Evolutionary conservation across 2,113 vertebrate genomes (phyloP).

Genomic region (Serinus canaria): DNA sequence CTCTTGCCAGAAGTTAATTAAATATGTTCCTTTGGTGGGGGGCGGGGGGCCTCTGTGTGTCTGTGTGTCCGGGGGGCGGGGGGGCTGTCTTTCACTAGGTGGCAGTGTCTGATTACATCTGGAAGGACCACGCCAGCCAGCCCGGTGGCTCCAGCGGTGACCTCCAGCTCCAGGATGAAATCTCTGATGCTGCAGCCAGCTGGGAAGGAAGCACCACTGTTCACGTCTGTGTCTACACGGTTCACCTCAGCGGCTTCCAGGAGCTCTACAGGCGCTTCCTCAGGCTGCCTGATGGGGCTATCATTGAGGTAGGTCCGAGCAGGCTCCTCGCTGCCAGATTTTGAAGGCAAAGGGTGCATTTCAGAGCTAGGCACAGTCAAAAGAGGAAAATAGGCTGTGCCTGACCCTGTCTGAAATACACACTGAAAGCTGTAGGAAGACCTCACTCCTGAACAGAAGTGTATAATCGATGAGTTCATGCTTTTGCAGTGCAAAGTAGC

Average conservation of each 20-base stretch:
- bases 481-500: not conserved
- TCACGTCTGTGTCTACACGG: constrained; percentile 78
- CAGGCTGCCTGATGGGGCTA: constrained; percentile 82
- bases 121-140: constrained; percentile 71
- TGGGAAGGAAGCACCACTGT: constrained; percentile 69
- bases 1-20: constrained; percentile 75
- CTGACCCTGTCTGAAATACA: not conserved
- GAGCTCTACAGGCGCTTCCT: constrained; percentile 87
- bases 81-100: constrained; percentile 80
- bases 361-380: not conserved
- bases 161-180: constrained; percentile 23
- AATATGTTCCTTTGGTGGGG: constrained; percentile 52
- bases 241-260: constrained; percentile 80
- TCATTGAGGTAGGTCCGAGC: constrained; percentile 82
- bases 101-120: constrained; percentile 88
- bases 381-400: not conserved
- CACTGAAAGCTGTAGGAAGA: not conserved
- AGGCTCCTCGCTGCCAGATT: not conserved
- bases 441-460: not conserved
- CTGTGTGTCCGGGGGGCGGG: not conserved
- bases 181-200: not conserved
- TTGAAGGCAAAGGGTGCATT: not conserved
- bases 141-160: constrained; percentile 58
- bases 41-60: not conserved
- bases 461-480: not conserved